These are phyloP conservation scores for Trachops cirrhosus DNA, from an alignment of 2,797 vertebrate genomes.

Conservation along the genomic window DNA sequence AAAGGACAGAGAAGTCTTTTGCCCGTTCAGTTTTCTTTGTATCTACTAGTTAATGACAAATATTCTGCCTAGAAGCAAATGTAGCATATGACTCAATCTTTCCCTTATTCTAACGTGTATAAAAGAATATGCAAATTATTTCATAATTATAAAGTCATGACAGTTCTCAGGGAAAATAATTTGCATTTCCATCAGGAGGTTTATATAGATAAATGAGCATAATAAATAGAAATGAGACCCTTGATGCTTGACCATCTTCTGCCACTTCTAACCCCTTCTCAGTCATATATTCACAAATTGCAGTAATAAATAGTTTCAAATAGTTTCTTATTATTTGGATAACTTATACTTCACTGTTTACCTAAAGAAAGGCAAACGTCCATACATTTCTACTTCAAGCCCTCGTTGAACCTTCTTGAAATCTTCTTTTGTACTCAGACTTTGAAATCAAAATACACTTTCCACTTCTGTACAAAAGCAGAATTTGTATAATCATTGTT, in stretches of 20 bases:
- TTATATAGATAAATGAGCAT: background rate
- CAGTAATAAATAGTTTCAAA: conserved; percentile 19
- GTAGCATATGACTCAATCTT: background rate
- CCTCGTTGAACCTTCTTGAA: background rate
- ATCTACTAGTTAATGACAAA: conserved; percentile 4
- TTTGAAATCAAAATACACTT: background rate
- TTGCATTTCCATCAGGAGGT: conserved; percentile 13
- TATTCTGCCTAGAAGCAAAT: conserved; percentile 22
- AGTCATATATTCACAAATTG: background rate
- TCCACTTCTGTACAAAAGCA: background rate
- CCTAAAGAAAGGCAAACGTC: background rate
- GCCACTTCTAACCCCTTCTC: background rate
- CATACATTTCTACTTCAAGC: background rate
- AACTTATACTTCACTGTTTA: conserved; percentile 13
- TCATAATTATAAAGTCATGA: conserved; percentile 11
- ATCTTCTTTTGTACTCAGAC: background rate
- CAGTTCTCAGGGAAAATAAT: conserved; percentile 38
- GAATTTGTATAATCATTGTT: background rate
- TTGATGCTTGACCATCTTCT: background rate
- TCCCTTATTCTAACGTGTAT: conserved; percentile 16
- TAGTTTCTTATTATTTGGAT: background rate
- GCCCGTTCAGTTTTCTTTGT: background rate
- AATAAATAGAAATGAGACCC: background rate
- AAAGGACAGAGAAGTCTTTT: background rate
- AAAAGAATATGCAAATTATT: conserved; percentile 41